phyloP scores from a whole-genome alignment of 1,140 invertebrate genomes.

The Magallana gigas region DNA sequence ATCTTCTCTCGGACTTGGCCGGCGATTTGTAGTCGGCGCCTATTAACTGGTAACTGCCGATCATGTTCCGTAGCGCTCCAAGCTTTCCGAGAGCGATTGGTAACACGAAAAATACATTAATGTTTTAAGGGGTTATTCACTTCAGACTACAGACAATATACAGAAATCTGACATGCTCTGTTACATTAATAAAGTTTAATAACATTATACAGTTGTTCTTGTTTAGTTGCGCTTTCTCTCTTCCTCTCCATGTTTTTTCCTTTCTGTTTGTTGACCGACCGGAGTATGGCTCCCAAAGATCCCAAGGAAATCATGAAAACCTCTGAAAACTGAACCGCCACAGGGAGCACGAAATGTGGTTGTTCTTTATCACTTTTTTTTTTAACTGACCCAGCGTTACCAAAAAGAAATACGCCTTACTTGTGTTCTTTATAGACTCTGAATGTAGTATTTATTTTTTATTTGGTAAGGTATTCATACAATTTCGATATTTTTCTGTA shows the following conservation, averaged over 20 bases:
- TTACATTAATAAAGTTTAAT: constrained; percentile 39
- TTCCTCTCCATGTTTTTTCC: background rate
- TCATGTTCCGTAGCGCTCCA: constrained; percentile 24
- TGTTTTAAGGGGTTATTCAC: constrained; percentile 30
- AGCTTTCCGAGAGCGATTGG: constrained; percentile 32
- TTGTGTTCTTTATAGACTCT: no score
- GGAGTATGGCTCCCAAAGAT: background rate
- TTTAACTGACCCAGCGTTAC: no score
- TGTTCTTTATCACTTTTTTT: no score
- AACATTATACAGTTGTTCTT: constrained; percentile 26
- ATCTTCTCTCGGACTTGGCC: constrained; percentile 29
- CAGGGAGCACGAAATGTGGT: no score
- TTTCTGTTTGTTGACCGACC: constrained; percentile 15
- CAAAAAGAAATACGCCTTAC: no score
- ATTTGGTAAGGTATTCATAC: no score
- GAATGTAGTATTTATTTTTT: no score
- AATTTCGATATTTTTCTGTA: no score
- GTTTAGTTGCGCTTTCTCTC: background rate
- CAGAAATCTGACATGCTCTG: constrained; percentile 29
- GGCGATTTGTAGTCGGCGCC: constrained; percentile 5
- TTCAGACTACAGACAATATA: constrained; percentile 28
- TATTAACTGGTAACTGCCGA: constrained; percentile 32
- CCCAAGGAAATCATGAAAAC: background rate
- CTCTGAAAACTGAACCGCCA: no score
- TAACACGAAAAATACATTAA: constrained; percentile 34